These are phyloP conservation scores for Epizoanthus stellaris DNA, from an alignment of 92 coral and sea anemone species.

Conservation along the genomic window DNA sequence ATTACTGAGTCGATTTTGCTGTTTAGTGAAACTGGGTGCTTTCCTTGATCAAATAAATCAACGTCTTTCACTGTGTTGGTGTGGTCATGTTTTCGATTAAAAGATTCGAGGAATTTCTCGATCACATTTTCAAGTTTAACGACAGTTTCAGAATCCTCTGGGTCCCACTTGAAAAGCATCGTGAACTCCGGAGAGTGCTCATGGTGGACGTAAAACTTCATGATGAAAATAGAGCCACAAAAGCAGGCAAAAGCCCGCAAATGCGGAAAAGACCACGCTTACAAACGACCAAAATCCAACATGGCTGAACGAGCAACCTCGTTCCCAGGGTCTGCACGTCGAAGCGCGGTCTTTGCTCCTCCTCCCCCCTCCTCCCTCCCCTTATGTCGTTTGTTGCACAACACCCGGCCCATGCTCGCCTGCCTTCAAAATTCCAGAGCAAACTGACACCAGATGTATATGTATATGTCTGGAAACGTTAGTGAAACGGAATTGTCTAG, in stretches of 20 bases:
- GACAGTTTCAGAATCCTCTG: conserved; percentile 14
- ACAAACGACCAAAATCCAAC: background rate
- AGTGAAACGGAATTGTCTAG: no score
- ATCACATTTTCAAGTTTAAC: conserved; percentile 42
- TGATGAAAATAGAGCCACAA: background rate
- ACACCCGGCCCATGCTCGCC: no score
- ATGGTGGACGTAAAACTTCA: conserved; percentile 64
- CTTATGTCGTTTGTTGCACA: no score
- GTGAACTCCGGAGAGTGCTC: conserved; percentile 57
- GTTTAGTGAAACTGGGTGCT: conserved; percentile 24
- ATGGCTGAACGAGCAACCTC: conserved; percentile 4
- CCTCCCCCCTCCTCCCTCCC: no score
- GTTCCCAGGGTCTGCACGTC: no score
- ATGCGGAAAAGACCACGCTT: background rate
- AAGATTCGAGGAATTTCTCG: conserved; percentile 32
- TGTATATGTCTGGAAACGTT: no score
- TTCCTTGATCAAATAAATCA: conserved; percentile 32
- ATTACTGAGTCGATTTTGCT: conserved; percentile 27
- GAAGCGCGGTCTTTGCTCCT: no score
- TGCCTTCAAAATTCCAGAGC: no score
- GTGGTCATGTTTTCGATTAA: conserved; percentile 35
- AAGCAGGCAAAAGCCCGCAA: background rate
- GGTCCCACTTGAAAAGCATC: conserved; percentile 54
- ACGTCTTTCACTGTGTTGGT: conserved; percentile 26
- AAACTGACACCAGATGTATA: no score